Base-by-base conservation (phyloP, 2,113 vertebrate genomes). In the Carollia perspicillata region DNA sequence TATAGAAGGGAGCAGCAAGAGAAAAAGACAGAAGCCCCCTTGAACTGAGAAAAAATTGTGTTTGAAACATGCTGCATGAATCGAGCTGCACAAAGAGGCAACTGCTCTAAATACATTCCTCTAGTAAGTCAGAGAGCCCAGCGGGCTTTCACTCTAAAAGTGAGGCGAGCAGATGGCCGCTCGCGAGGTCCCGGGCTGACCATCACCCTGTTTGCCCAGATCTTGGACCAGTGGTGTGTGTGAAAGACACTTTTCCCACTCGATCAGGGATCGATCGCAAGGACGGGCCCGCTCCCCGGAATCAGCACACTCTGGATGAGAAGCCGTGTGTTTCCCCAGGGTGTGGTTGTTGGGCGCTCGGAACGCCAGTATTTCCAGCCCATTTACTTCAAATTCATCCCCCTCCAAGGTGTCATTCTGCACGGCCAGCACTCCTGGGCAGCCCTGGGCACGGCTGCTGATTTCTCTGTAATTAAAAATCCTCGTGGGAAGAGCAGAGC, bases 391-490 rank as follows among this genome's bases (percentile, higher is more conserved):
- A 89, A 84, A 93, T 94, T 91, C 89, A 63, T 65, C 89, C 75
- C 79, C 86, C 51, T 89, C 72, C 37, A 71, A 97, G 97, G 93
- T 97, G 95, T 95, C 94, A 90, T 92, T 97, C 92, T 92, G 40
- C 80, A 83, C 72, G 95, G 55, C 75, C 33, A 87, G 88, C 55
- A 5, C 91, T 90, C 84, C 97, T 69, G 44, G 75, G 35, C 78
- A 95, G 85, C 94, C 93, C 84, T 87, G 95, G 79, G 94, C 97
- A 95, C 74, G 97, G 96, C 94, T 96, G 94, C 96, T 97, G 97
- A 93, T 78, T 94, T 94, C 95, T 96, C 85, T 95, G 95, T 97
- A 97, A 97, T 97, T 98, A 97, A 97, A 97, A 97, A 96, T 93
- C 95, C 90, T 2, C 16, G 84, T 44, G 58, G 96, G 95, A 85